Base-by-base conservation (phyloP, 2,113 vertebrate species). In the Vireo altiloquus region DNA sequence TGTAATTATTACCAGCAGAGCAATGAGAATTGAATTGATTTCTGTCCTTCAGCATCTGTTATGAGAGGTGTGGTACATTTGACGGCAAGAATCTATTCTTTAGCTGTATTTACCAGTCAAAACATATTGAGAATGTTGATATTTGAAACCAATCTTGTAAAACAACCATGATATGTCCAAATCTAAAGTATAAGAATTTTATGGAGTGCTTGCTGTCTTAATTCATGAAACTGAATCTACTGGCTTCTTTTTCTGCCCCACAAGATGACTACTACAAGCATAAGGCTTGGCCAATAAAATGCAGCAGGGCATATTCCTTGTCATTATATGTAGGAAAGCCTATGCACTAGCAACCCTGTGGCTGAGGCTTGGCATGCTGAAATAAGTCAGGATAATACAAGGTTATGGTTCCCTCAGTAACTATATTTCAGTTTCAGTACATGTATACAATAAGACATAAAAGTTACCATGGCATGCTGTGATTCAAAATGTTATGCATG, bases 351-450 rank as follows among this genome's bases (percentile, higher is more conserved):
- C 33, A 84, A 42, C 50, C 39, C 39, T 74, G 66, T 77, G 66
- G 70, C 64, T 83, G 46, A 56, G 68, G 42, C 57, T 54, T 91
- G 87, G 68, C 66, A 59, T 25, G 39, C 46, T 92, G 61, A 85
- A 82, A 72, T 61, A 82, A 87, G 37, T 46, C 70, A 81, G 87
- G 59, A 88, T 93, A 94, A 94, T 94, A 94, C 75, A 86, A 93
- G 71, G 75, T 78, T 96, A 81, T 64, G 68, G 56, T 88, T 94
- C 79, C 79, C 76, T 83, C 93, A 94, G 79, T 59, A 92, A 59
- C 64, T 83, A 1, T 71, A 89, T 83, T 91, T 93, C 80, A 92
- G 92, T 69, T 10, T 30, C 47, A 75, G 33, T 11, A 19, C 37
- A 39, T 69, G 46, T 65, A 33, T 81, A 88, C 59, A 88, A 37